Evolutionary conservation across 2,888 invertebrate species (phyloP).

Genomic region (Drosophila greeni): DNA sequence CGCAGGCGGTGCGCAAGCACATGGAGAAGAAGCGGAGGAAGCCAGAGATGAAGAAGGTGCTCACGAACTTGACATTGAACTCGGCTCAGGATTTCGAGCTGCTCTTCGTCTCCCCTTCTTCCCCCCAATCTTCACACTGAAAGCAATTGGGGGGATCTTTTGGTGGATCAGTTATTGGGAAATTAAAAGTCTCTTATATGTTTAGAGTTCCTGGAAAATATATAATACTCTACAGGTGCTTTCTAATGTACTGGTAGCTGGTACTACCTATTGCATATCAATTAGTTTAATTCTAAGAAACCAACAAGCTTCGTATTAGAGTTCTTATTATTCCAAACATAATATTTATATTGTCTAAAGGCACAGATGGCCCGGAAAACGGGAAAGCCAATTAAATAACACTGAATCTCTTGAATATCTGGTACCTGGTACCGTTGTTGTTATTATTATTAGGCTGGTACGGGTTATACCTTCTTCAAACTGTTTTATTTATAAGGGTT

Average conservation of each 20-base stretch:
- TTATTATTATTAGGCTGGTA: not conserved
- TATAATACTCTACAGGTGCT: not conserved
- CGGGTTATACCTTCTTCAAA: not conserved
- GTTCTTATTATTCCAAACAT: not conserved
- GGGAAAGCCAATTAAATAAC: not conserved
- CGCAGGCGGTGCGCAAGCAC: not conserved
- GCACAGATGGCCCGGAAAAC: not conserved
- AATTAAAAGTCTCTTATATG: not conserved
- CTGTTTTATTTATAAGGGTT: not conserved
- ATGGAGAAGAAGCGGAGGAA: not conserved
- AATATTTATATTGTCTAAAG: not conserved
- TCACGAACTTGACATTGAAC: conserved; percentile 69
- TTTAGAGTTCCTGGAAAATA: too few relatives aligned
- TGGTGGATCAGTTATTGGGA: not conserved
- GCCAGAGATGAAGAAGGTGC: not conserved
- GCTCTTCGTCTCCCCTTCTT: not conserved
- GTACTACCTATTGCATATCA: not conserved
- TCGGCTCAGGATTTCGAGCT: conserved; percentile 1
- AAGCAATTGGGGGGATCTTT: not conserved
- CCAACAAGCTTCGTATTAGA: not conserved
- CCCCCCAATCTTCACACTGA: conserved; percentile 1
- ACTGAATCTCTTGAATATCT: not conserved
- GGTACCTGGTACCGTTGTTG: not conserved
- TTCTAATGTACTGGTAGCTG: not conserved
- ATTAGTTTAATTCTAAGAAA: not conserved